These are phyloP conservation scores for Anorthoa munda DNA, from an alignment of 2,888 invertebrate genomes.

Conservation along the genomic window DNA sequence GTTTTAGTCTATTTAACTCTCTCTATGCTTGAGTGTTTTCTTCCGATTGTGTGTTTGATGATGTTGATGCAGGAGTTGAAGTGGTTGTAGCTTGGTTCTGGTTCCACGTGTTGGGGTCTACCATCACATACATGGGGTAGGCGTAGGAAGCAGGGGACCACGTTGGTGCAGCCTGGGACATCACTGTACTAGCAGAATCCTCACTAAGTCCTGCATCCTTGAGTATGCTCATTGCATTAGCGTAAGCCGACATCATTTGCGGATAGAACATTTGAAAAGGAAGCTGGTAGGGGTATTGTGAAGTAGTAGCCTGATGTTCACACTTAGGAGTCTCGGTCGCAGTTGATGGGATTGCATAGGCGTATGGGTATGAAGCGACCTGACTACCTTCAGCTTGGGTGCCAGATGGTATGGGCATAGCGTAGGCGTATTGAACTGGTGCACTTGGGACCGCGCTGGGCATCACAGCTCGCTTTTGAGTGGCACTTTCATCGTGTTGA, in stretches of 20 bases:
- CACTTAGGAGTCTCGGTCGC: conserved; percentile 71
- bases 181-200: conserved; percentile 70
- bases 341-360: conserved; percentile 67
- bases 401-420: conserved; percentile 72
- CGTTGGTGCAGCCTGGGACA: conserved; percentile 73
- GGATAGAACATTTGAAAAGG: conserved; percentile 84
- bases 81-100: conserved; percentile 72
- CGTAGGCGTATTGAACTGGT: conserved; percentile 80
- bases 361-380: conserved; percentile 75
- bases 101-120: conserved; percentile 82
- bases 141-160: conserved; percentile 80
- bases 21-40: conserved; percentile 55
- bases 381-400: conserved; percentile 66
- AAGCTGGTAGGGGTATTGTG: conserved; percentile 74
- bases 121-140: conserved; percentile 85
- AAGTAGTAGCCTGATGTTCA: conserved; percentile 63
- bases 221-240: conserved; percentile 78
- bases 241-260: conserved; percentile 83
- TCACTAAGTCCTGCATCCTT: conserved; percentile 79
- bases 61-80: conserved; percentile 62
- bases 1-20: conserved; percentile 18
- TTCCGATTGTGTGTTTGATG: conserved; percentile 55
- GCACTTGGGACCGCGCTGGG: conserved; percentile 75
- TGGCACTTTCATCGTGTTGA: conserved; percentile 72
- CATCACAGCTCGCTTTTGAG: conserved; percentile 79